Evolutionary conservation across 2,888 invertebrate species (phyloP), one percentile per base, ranked within the genome.

Genomic region (Thelaira solivaga): DNA sequence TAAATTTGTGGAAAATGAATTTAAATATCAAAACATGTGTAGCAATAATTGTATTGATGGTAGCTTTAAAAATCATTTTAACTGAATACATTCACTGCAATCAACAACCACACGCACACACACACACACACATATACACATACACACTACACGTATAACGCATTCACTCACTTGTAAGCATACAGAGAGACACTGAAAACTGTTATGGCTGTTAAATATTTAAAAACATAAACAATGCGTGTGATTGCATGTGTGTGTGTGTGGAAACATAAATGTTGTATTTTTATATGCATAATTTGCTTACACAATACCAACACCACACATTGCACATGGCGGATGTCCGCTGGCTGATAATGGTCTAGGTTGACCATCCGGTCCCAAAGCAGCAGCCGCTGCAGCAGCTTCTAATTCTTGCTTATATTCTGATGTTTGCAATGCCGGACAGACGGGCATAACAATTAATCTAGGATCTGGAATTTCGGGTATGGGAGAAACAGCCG

Each of bases 251-350:
- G 55, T 31, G 4, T 47, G 20, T 4, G 13, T 39, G 47, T 36
- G 26, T 24, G 4, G 3, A 8, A 26, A 18, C 45, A 47, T 68
- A 57, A 47, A 36, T 36, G n/a, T 82, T 31, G 8, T 11, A 55
- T 26, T 67, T 57, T 55, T 55, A 61, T 61, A 61, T 72, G 64
- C 39, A 64, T 65, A 61, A 74, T 57, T 55, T 86, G 83, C 89
- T 89, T 89, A 89, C 89, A 87, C 86, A 85, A 89, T 89, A 83
- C 88, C 84, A 82, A 88, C 87, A 83, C 89, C 89, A 82, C 89
- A 89, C 83, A 86, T 83, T 81, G 84, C 85, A 84, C 89, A 89
- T 76, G 87, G 83, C 83, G 88, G 87, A 86, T 87, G 85, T 83
- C 86, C 86, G 84, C 84, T 86, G 80, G 87, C 85, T 77, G 87